Base-by-base conservation (phyloP, 2,888 invertebrate species). In the Dioctria linearis region DNA sequence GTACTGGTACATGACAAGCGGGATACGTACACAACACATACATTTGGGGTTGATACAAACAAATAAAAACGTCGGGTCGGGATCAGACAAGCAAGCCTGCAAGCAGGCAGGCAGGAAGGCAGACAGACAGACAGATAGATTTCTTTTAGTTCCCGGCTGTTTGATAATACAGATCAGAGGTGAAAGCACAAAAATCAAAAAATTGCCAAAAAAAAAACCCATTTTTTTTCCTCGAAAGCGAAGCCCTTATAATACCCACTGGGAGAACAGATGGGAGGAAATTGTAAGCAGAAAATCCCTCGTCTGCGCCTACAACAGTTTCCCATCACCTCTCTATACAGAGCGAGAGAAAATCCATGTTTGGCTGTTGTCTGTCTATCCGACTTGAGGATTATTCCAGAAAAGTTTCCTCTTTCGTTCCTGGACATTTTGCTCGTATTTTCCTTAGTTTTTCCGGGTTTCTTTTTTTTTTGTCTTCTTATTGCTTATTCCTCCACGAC, bases 121-220 rank as follows among this genome's bases (percentile, higher is more conserved):
- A 37, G 57, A 49, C 63, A 63, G 76, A 76, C 59, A 61, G 75
- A 75, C 76, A 76, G 63, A 46, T 63, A 63, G 76, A 57, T 39
- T 40, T 54, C 61, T 76, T 42, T 57, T 5, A 76, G 73, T n/a
- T 25, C 37, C 25, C 43, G 76, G 63, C 42, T 76, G 43, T 49
- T 63, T 42, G 43, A 46, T 46, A 37, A 40, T 46, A 43, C 63
- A 76, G 76, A 46, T 76, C 63, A 63, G 76, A 76, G 76, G 63
- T 76, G 76, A 76, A 76, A 76, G 63, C 76, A 76, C 42, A 76
- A 76, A 76, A 76, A 63, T 61, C 61, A 76, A 57, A 76, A 25
- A 76, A 76, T 76, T 76, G 37, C 76, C 46, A 42, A 76, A 76
- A 76, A 76, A 75, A 71, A 59, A 75, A 61, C 63, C 25, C 25